Percentiles rank a stretch among this genome's conserved stretches.
phyloP scores from a whole-genome alignment of 2,113 vertebrate species.

The Gopherus flavomarginatus region DNA sequence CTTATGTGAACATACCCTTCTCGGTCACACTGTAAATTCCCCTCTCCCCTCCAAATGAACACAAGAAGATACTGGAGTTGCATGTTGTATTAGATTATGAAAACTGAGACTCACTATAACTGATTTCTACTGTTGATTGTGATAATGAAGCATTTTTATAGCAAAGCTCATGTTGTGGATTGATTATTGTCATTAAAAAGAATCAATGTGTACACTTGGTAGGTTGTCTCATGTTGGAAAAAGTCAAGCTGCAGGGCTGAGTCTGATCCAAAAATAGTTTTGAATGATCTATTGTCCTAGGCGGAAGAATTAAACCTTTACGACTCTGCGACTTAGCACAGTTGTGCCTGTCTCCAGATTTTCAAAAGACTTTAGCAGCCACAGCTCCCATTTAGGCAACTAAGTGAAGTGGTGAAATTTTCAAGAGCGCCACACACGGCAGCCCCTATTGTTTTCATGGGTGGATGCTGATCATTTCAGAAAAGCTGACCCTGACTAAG shows the following conservation, averaged over 20 bases:
- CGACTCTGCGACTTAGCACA: background rate
- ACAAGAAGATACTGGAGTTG: background rate
- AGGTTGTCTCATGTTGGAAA: background rate
- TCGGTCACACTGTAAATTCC: background rate
- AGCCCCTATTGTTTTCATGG: background rate
- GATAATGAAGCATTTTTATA: background rate
- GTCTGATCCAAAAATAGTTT: background rate
- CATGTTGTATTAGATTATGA: background rate
- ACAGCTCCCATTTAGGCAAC: background rate
- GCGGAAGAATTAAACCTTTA: background rate
- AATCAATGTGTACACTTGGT: background rate
- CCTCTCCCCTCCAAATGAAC: background rate
- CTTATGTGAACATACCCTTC: background rate
- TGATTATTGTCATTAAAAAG: too few relatives aligned
- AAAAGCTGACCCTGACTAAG: background rate
- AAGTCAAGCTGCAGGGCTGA: background rate
- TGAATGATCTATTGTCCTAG: constrained; percentile 1
- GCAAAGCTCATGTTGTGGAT: background rate
- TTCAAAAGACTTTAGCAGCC: background rate
- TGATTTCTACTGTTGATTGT: background rate
- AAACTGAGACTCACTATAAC: background rate
- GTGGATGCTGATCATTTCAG: background rate
- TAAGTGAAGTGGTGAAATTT: background rate
- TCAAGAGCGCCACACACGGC: background rate
- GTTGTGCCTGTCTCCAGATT: background rate